A percentile compares a stretch with the other conserved stretches of the same genome.
These are phyloP conservation scores for Chionodraco myersi DNA, from an alignment of 2,113 vertebrate species.

Conservation along the genomic window DNA sequence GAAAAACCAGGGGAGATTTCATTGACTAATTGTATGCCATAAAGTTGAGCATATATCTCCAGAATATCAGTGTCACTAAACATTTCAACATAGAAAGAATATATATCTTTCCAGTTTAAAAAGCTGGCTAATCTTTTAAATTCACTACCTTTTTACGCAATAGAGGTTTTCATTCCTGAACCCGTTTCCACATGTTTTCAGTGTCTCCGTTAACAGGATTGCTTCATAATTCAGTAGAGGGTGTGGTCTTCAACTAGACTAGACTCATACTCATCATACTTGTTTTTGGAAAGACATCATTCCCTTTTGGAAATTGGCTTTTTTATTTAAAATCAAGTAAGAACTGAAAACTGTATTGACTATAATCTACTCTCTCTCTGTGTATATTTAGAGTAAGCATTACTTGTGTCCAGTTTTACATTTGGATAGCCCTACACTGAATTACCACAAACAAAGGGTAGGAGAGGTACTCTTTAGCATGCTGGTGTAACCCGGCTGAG, in stretches of 20 bases:
- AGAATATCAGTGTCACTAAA: background rate
- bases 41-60: background rate
- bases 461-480: background rate
- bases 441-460: background rate
- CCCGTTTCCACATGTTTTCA: background rate
- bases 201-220: constrained; percentile 2
- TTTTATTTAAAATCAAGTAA: background rate
- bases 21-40: background rate
- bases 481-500: background rate
- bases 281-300: background rate
- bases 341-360: background rate
- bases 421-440: background rate
- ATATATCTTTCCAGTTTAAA: background rate
- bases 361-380: background rate
- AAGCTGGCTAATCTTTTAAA: background rate
- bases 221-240: background rate
- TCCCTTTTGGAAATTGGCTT: background rate
- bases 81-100: background rate
- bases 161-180: background rate
- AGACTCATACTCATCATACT: too few relatives aligned
- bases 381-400: background rate
- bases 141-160: background rate
- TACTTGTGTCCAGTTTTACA: background rate
- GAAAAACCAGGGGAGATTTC: background rate
- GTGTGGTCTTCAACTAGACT: background rate